These are phyloP conservation scores for Candoia aspera DNA, from an alignment of 2,113 vertebrate species.

Conservation along the genomic window DNA sequence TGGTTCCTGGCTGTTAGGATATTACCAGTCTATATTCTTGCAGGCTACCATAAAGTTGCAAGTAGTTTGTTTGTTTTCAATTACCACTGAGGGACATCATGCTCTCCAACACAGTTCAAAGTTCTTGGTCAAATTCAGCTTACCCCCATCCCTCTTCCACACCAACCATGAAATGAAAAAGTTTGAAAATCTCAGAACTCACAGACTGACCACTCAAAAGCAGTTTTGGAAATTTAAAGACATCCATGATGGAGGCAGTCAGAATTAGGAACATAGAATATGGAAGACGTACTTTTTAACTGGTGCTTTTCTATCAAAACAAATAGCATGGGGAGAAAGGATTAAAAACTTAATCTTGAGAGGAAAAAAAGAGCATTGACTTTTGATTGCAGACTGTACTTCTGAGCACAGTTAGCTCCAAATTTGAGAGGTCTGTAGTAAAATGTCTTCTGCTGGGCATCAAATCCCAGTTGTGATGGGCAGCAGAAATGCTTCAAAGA, in stretches of 20 bases:
- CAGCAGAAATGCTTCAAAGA: background rate
- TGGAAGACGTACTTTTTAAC: too few species aligned
- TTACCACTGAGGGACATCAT: too few species aligned
- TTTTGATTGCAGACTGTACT: background rate
- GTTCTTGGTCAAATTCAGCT: background rate
- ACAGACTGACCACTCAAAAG: too few species aligned
- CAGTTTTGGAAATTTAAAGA: too few species aligned
- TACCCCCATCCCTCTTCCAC: too few species aligned
- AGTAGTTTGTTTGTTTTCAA: too few species aligned
- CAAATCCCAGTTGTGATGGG: background rate
- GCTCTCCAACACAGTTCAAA: background rate
- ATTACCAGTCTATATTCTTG: background rate
- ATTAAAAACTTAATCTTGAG: background rate
- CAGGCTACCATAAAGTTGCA: background rate
- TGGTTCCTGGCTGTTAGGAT: too few species aligned
- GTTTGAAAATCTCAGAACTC: too few species aligned
- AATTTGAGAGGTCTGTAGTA: background rate
- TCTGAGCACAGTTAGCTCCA: background rate
- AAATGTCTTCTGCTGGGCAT: background rate
- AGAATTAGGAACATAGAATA: too few species aligned
- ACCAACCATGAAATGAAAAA: too few species aligned
- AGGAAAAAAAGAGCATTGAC: background rate
- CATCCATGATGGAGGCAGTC: background rate
- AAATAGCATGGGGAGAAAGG: background rate
- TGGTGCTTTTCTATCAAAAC: background rate